phyloP scores from a whole-genome alignment of 2,113 vertebrate species.

The Thamnaconus septentrionalis region DNA sequence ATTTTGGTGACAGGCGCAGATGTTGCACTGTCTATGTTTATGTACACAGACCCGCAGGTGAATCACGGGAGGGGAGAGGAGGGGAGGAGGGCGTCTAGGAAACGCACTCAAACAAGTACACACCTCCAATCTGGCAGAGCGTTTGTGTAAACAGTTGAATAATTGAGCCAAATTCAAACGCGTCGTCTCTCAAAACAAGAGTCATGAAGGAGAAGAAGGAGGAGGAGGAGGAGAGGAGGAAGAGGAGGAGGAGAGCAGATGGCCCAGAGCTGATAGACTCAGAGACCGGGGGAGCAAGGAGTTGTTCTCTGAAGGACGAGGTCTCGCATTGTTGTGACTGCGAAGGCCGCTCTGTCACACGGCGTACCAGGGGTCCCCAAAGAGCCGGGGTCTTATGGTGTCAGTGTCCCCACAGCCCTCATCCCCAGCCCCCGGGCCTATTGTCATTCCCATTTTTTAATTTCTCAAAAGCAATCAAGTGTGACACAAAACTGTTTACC shows the following conservation, averaged over 20 bases:
- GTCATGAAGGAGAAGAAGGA: conserved; percentile 51
- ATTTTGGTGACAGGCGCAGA: conserved; percentile 46
- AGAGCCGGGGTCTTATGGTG: conserved; percentile 74
- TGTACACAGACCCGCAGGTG: conserved; percentile 38
- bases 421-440: conserved; percentile 53
- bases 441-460: conserved; percentile 79
- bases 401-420: conserved; percentile 67
- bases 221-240: conserved; percentile 69
- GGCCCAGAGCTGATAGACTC: conserved; percentile 95
- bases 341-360: conserved; percentile 85
- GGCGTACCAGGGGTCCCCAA: conserved; percentile 87
- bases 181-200: conserved; percentile 79
- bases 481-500: conserved; percentile 82
- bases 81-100: conserved; percentile 41
- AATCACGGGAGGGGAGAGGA: conserved; percentile 32
- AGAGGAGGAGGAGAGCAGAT: conserved; percentile 86
- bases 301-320: conserved; percentile 85
- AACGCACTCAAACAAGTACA: conserved; percentile 32
- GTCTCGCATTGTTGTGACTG: conserved; percentile 86
- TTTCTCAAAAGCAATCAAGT: conserved; percentile 81
- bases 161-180: conserved; percentile 83
- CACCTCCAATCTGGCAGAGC: conserved; percentile 78
- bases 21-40: conserved; percentile 40
- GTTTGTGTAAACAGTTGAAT: conserved; percentile 87
- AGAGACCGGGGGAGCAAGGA: conserved; percentile 85